phyloP scores from a whole-genome alignment of 2,888 invertebrate genomes.

The Drosophila maculinotata region DNA sequence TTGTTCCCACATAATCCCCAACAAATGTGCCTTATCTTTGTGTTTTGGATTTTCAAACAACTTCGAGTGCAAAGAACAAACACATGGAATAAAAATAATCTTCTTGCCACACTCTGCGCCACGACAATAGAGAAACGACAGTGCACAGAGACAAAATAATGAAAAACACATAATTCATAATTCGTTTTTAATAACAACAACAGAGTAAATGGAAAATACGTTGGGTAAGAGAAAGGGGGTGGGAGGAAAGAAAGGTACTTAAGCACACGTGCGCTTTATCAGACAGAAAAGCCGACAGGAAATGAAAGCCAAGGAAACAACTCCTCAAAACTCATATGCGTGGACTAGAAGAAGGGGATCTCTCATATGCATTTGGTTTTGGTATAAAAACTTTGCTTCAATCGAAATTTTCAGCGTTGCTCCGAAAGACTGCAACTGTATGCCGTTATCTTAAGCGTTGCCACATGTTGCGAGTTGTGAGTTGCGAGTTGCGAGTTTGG shows the following conservation, averaged over 20 bases:
- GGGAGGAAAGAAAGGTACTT: conserved; percentile 27
- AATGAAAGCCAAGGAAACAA: conserved; percentile 36
- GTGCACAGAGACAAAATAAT: conserved; percentile 42
- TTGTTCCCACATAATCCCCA: conserved; percentile 56
- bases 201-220: conserved; percentile 30
- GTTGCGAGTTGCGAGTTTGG: background rate
- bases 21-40: conserved; percentile 72
- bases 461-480: conserved; percentile 36
- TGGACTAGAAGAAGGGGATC: background rate
- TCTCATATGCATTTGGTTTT: conserved; percentile 40
- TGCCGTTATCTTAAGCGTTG: conserved; percentile 52
- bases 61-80: conserved; percentile 22
- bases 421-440: too few species aligned
- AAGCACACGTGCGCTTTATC: conserved; percentile 65
- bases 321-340: conserved; percentile 27
- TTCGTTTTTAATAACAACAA: conserved; percentile 77
- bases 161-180: conserved; percentile 76
- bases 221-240: background rate
- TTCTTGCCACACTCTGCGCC: conserved; percentile 37
- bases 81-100: conserved; percentile 51
- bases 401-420: conserved; percentile 20
- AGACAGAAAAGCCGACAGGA: conserved; percentile 39
- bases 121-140: conserved; percentile 35
- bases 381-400: conserved; percentile 21
- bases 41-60: conserved; percentile 50